phyloP scores from a whole-genome alignment of 1,140 invertebrate genomes.

The Bombus huntii region DNA sequence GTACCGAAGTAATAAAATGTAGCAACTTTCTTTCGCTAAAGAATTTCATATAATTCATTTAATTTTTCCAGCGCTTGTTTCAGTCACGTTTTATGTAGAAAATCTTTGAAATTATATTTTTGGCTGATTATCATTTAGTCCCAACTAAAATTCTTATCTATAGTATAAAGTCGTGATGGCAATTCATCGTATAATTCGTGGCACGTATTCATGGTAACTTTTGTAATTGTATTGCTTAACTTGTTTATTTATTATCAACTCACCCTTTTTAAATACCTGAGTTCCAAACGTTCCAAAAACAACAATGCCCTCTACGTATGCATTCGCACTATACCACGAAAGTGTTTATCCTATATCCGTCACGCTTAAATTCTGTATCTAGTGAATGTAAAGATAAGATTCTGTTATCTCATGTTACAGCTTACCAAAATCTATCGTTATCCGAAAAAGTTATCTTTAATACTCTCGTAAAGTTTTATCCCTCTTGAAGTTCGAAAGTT shows the following conservation, averaged over 20 bases:
- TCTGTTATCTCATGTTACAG: background rate
- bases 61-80: background rate
- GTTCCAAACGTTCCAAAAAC: background rate
- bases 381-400: background rate
- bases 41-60: background rate
- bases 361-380: background rate
- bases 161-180: background rate
- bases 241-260: background rate
- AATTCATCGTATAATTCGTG: background rate
- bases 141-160: background rate
- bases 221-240: background rate
- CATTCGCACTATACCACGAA: background rate
- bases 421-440: background rate
- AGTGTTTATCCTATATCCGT: background rate
- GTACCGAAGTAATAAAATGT: slow-evolving; percentile 19
- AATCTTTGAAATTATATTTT: background rate
- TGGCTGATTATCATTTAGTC: too few species aligned
- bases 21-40: slow-evolving; percentile 2
- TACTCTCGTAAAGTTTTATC: background rate
- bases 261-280: background rate
- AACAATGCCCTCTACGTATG: background rate
- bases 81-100: background rate
- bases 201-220: background rate
- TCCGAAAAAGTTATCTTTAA: background rate
- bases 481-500: background rate